These are phyloP conservation scores for Odontocolon sp. DNA, from an alignment of 2,888 invertebrate species.

Conservation along the genomic window DNA sequence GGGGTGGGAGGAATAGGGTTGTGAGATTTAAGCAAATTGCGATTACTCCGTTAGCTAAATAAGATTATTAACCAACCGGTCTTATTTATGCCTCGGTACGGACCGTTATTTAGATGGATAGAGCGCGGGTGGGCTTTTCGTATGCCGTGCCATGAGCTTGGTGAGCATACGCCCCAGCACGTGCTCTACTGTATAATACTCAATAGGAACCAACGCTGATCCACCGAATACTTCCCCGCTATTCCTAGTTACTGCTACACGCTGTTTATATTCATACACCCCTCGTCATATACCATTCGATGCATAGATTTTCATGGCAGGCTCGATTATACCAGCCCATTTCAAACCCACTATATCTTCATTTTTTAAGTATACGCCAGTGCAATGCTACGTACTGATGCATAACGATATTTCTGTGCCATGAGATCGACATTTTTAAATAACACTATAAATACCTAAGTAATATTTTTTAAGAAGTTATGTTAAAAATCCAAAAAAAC, in stretches of 20 bases:
- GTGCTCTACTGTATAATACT: constrained; percentile 49
- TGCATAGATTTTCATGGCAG: constrained; percentile 63
- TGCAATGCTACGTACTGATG: constrained; percentile 3
- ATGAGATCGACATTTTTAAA: too few relatives aligned
- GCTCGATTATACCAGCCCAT: constrained; percentile 59
- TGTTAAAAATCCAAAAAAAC: too few relatives aligned
- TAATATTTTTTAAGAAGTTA: too few relatives aligned
- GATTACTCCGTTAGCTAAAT: constrained; percentile 76
- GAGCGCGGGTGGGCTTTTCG: constrained; percentile 54
- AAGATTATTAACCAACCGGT: constrained; percentile 76
- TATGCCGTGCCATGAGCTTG: constrained; percentile 19
- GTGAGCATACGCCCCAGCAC: not conserved
- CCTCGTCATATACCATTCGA: constrained; percentile 28
- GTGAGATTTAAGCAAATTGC: constrained; percentile 76
- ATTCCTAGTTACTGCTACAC: constrained; percentile 59
- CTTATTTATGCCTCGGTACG: constrained; percentile 72
- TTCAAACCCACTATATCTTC: constrained; percentile 58
- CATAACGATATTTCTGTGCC: too few relatives aligned
- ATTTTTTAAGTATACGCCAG: constrained; percentile 48
- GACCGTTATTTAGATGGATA: constrained; percentile 67
- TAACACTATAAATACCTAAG: too few relatives aligned
- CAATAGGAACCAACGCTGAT: constrained; percentile 57
- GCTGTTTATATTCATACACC: constrained; percentile 64
- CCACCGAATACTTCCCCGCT: constrained; percentile 51
- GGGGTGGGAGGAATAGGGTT: constrained; percentile 64